Conservation (phyloP, 2,888 invertebrate species). For the Synanthedon tipuliformis region DNA sequence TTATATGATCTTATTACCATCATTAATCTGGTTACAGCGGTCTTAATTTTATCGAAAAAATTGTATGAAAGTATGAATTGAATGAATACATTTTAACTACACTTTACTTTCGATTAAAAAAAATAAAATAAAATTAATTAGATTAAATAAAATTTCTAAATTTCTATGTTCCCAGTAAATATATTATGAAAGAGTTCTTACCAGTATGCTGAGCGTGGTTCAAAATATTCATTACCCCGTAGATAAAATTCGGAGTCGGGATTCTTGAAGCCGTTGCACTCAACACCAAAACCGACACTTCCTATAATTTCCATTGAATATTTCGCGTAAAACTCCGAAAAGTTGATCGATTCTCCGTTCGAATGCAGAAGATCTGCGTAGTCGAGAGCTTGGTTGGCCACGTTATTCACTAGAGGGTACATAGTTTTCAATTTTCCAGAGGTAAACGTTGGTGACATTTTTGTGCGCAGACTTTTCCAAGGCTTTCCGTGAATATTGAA, state of each 20-base stretch:
- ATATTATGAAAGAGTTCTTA: conserved; percentile 19
- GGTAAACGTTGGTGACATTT: conserved; percentile 76
- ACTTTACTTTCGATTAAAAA: too few relatives aligned
- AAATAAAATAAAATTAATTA: too few relatives aligned
- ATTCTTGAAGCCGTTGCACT: conserved; percentile 69
- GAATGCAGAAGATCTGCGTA: conserved; percentile 37
- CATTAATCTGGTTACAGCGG: too few relatives aligned
- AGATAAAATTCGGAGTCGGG: conserved; percentile 64
- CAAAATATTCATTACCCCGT: conserved; percentile 55
- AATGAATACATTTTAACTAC: too few relatives aligned
- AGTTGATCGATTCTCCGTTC: conserved; percentile 48
- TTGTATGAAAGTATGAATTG: too few relatives aligned
- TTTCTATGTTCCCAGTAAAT: too few relatives aligned
- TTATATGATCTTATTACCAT: too few relatives aligned
- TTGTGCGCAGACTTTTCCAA: conserved; percentile 74
- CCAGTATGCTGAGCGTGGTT: conserved; percentile 47
- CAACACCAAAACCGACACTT: conserved; percentile 72
- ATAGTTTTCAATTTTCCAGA: conserved; percentile 75
- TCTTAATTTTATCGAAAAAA: too few relatives aligned
- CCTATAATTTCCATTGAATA: conserved; percentile 74
- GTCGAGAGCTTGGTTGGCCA: conserved; percentile 61
- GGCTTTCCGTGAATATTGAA: conserved; percentile 68
- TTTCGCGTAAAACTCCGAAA: conserved; percentile 68
- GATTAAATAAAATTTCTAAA: too few relatives aligned
- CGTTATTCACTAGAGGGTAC: conserved; percentile 70